Evolutionary conservation across 2,888 invertebrate species (phyloP), one percentile per base, ranked within the genome.

Genomic region (Crocallis elinguaria): DNA sequence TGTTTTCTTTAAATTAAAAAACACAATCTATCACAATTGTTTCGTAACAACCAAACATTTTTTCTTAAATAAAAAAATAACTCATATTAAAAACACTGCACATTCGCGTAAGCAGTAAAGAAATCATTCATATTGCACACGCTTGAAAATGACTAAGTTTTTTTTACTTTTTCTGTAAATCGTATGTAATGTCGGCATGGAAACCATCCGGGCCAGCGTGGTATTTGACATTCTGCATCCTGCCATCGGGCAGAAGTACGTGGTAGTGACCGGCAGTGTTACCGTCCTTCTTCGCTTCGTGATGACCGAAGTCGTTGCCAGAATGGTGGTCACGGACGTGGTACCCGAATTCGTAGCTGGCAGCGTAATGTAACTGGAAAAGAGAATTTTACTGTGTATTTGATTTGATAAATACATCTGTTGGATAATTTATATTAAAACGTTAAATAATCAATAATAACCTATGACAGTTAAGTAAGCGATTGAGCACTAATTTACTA

Each of bases 271-370:
- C 96, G 66, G 93, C 94, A 1, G 94, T 93, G 36, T 92, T 93
- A 59, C 94, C 93, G 8, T 95, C 95, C 56, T 93, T 92, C 62
- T 94, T 93, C 33, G 93, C 92, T 82, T 96, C 96, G 55, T 93
- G 93, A 77, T 96, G 96, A 6, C 96, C 95, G 76, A 94, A 96
- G 77, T 95, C 94, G 73, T 95, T 96, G 42, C 95, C 95, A 57
- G 93, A 93, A 66, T 94, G 88, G 55, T 92, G 92, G 81, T 96
- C 96, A 48, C 93, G 92, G 3, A 96, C 95, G 55, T 94, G 87
- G 85, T 96, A 96, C 1, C 96, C 94, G 63, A 94, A 94, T 67
- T 93, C 93, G 81, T 94, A 94, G 75, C 92, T 93, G 0, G 94
- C 92, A 39, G 93, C 94, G 75, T 94, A 94, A 44, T 93, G 93